Evolutionary conservation across 2,797 vertebrate genomes (phyloP), one percentile per base, ranked within the genome.

Genomic region (Rhabdophis nuchalis): DNA sequence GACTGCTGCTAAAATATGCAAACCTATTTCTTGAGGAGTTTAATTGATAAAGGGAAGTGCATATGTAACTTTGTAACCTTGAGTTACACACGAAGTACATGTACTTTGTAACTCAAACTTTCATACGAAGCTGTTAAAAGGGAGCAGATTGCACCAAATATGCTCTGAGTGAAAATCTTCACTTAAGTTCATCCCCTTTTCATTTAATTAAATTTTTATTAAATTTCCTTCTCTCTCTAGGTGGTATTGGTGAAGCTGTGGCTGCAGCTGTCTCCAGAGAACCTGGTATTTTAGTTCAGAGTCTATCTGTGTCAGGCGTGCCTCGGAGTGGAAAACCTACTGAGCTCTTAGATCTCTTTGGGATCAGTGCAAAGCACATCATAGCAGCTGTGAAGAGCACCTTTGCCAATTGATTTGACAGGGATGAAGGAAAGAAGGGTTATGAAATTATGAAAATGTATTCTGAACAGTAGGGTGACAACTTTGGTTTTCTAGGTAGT

Each of bases 221-320:
- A n/a, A n/a, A n/a, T n/a, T n/a, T 89, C 93, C 86, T 64, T 96
- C 60, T 87, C 29, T 29, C 46, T 72, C 4, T 95, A 99, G 98
- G 98, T 94, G 98, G 98, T 86, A 96, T 99, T 0, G 98, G 98
- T 2, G 98, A 98, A 94, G 98, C 98, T 0, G 97, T 98, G 91
- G 97, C 96, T 89, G 96, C 98, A 0, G 98, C 97, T 0, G 97
- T 98, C 57, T 96, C 97, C 23, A 97, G 96, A 58, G 98, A 98
- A 90, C 96, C 97, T 0, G 96, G 97, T 68, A 97, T 98, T 91
- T 92, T 94, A 0, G 97, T 98, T 50, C 97, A 97, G 1, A 97
- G 97, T 46, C 94, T 99, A 95, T 98, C 98, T 0, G 98, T 98
- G 29, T 94, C 95, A 5, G 96, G 96, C 14, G 96, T 98, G 7